Base-by-base conservation (phyloP, 2,888 invertebrate species). In the Tridacna gigas region DNA sequence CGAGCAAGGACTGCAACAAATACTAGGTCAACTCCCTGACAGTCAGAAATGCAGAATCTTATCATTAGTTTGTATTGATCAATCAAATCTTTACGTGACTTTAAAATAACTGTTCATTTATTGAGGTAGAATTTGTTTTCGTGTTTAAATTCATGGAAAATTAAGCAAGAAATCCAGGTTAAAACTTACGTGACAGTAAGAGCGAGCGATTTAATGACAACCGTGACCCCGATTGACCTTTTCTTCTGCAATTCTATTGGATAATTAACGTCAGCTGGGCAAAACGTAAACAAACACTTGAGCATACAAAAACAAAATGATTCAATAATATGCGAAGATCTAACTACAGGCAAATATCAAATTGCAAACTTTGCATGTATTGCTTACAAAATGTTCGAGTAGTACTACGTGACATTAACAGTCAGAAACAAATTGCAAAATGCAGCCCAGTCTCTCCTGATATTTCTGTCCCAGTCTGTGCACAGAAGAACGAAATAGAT, bases 251-350 rank as follows among this genome's bases (percentile, higher is more conserved):
- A 61, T 66, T 22, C 65, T 60, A 80, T 67, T 69, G 67, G 60
- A 11, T 74, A 26, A 78, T 26, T 25, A 76, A 75, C 75, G 83
- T 76, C 79, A 80, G 76, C 37, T 78, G 79, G 73, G 28, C 18
- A 65, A 85, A 81, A 80, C 25, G 28, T 80, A 48, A 83, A 63
- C 47, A 79, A 71, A 71, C 69, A 28, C n/a, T n/a, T 45, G 75
- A 63, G 63, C 61, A 75, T 37, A 37, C 45, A 63, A 69, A 71
- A 37, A 67, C 45, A 67, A 67, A 67, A 18, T 45, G 4, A 20
- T 67, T 67, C 45, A 18, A 13, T 63, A 63, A 63, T 63, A 3
- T 9, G 3, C 20, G 63, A 63, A 63, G 2, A 63, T 9, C 2
- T 22, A 2, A 37, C 37, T 37, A 37, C 2, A 37, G 37, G 3